Base-by-base conservation (phyloP, 2,797 vertebrate genomes). In the Mus caroli region DNA sequence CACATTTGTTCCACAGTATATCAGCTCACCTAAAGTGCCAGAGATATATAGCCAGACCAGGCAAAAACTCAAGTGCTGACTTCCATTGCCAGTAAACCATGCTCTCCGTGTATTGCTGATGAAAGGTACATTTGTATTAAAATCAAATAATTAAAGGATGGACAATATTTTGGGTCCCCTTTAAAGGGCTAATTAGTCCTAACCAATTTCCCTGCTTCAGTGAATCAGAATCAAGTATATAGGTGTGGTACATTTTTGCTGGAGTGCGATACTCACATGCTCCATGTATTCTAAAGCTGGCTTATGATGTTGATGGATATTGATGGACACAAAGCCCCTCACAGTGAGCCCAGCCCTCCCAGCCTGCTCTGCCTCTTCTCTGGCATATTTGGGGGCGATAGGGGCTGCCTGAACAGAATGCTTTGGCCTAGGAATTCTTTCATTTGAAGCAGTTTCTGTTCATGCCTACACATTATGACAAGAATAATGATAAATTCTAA, bases 51-150 rank as follows among this genome's bases (percentile, higher is more conserved):
- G 73, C 77, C 28, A 24, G 34, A 73, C 28, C 31, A 34, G 19
- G 69, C 40, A 54, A 71, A 78, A 10, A n/a, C 14, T 54, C 76
- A 90, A 26, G 19, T 1, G 46, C 96, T 88, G 80, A 91, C 92
- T 43, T 1, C 58, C 20, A 0, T 28, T 28, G 60, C 88, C 15
- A 2, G 46, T 34, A 83, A 76, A 40, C 56, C 4, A 1, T 1
- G 22, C 52, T 64, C 86, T 91, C 96, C 43, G 43, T n/a, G 17
- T 0, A 56, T 69, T 14, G 76, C 84, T 56, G n/a, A 12, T 90
- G 94, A 89, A 85, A 89, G 84, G 85, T 82, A 77, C 73, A 77
- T 73, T 92, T 90, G 86, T 92, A 15, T 95, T 93, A 84, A 94
- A 93, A 96, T 37, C 8, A 71, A 71, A 20, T 71, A 88, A 91